phyloP scores from a whole-genome alignment of 1,140 invertebrate species.

The Drosophila elegans region DNA sequence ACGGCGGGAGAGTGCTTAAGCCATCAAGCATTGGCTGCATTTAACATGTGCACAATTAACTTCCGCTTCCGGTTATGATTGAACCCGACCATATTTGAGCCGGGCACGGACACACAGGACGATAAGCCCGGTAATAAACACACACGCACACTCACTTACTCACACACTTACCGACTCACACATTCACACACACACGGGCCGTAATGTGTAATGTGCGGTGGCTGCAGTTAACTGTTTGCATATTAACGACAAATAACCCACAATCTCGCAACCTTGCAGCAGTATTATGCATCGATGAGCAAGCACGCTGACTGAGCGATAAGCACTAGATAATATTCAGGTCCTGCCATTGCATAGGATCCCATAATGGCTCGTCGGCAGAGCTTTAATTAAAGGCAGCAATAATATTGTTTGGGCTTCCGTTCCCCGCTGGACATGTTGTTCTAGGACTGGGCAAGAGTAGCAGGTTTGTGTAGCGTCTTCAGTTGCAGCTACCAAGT shows the following conservation, averaged over 20 bases:
- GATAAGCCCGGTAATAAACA: conserved; percentile 3
- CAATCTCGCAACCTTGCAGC: conserved; percentile 53
- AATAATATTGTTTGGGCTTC: conserved; percentile 6
- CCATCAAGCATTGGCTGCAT: conserved; percentile 38
- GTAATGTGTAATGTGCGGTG: conserved; percentile 8
- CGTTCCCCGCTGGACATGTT: conserved; percentile 5
- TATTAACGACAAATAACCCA: conserved; percentile 78
- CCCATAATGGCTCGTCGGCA: conserved; percentile 1
- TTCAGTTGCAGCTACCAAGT: background rate
- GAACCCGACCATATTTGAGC: conserved; percentile 36
- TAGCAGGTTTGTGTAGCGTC: background rate
- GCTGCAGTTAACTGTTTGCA: conserved; percentile 74
- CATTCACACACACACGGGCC: conserved; percentile 3
- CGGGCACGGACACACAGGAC: conserved; percentile 18
- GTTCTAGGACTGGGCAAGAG: background rate
- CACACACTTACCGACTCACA: too few relatives aligned
- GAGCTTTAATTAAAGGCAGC: conserved; percentile 52
- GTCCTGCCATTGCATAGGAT: conserved; percentile 27
- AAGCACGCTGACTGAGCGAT: conserved; percentile 55
- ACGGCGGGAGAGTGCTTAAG: conserved; percentile 19
- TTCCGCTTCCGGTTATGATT: conserved; percentile 80
- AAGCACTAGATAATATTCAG: conserved; percentile 72
- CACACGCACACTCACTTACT: conserved; percentile 2
- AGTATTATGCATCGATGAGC: conserved; percentile 37
- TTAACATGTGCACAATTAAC: conserved; percentile 73